A percentile compares a stretch with the other conserved stretches of the same genome.
phyloP scores from a whole-genome alignment of 2,888 invertebrate genomes.

The Lepidochitona cinerea region DNA sequence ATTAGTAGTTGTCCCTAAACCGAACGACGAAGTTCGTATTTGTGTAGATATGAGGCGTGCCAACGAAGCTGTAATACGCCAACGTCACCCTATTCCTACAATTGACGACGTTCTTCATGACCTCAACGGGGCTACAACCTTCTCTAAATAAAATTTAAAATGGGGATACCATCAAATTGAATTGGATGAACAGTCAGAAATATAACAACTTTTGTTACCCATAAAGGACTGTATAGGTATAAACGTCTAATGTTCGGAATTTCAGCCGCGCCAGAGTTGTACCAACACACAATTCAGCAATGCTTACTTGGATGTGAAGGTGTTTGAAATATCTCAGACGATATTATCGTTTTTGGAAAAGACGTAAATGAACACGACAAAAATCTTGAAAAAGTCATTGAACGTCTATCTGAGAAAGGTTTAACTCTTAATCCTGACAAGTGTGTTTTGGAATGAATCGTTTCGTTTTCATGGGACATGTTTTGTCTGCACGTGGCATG shows the following conservation, averaged over 20 bases:
- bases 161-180: constrained; percentile 10
- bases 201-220: not conserved
- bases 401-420: too few relatives aligned
- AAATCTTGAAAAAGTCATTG: not conserved
- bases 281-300: not conserved
- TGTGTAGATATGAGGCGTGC: not conserved
- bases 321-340: not conserved
- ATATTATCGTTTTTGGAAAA: not conserved
- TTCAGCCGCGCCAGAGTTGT: constrained; percentile 1
- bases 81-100: not conserved
- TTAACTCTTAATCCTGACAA: too few relatives aligned
- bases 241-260: not conserved
- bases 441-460: too few relatives aligned
- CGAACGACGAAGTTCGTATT: too few relatives aligned
- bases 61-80: not conserved
- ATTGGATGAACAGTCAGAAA: not conserved
- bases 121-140: constrained; percentile 6
- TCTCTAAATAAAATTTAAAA: constrained; percentile 8
- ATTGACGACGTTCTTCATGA: constrained; percentile 9
- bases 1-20: too few relatives aligned
- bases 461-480: not conserved
- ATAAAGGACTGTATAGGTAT: not conserved
- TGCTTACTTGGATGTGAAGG: not conserved
- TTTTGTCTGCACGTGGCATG: not conserved
- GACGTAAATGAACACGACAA: not conserved